Percentiles rank a stretch among this genome's conserved stretches.
These are phyloP conservation scores for Sphenodon punctatus DNA, from an alignment of 2,797 vertebrate genomes.

Conservation along the genomic window DNA sequence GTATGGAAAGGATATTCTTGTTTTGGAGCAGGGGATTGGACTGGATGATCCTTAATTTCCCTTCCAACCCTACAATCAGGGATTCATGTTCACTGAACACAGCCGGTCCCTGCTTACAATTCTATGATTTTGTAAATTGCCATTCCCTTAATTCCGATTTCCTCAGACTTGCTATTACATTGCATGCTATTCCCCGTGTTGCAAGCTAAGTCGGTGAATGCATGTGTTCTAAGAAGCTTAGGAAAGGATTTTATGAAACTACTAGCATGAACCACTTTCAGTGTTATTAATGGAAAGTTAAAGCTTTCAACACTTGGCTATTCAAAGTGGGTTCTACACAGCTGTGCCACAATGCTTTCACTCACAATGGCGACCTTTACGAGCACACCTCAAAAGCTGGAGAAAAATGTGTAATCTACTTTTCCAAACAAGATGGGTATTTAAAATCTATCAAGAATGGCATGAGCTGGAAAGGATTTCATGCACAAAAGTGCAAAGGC, in stretches of 20 bases:
- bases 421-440: conserved; percentile 54
- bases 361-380: conserved; percentile 57
- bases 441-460: conserved; percentile 60
- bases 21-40: no score
- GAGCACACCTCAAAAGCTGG: conserved; percentile 47
- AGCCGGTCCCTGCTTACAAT: no score
- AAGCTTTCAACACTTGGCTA: conserved; percentile 57
- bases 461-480: conserved; percentile 42
- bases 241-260: conserved; percentile 70
- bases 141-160: conserved; percentile 34
- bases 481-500: conserved; percentile 29
- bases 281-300: conserved; percentile 70
- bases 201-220: conserved; percentile 60
- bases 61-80: no score
- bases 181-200: conserved; percentile 48
- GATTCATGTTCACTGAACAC: no score
- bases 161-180: conserved; percentile 37
- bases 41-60: no score
- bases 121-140: no score
- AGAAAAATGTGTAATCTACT: conserved; percentile 62
- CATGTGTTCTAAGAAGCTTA: conserved; percentile 70
- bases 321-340: conserved; percentile 48
- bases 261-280: conserved; percentile 69
- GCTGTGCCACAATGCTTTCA: conserved; percentile 43
- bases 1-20: no score